Conservation (phyloP, 1,140 invertebrate genomes). For the Calliphora vicina region DNA sequence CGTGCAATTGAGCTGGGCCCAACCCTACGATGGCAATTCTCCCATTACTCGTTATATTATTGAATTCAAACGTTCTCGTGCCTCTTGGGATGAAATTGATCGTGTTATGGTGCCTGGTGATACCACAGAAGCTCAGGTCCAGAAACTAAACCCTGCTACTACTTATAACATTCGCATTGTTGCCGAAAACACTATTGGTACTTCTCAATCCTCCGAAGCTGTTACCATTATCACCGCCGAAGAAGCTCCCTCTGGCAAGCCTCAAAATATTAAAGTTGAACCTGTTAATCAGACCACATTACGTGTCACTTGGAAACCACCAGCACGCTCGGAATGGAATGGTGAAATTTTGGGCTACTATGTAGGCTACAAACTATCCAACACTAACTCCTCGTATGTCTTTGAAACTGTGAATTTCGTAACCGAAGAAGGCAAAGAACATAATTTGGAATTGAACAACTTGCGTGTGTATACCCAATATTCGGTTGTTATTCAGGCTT, state of each 20-base stretch:
- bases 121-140: slow-evolving; percentile 86
- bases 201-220: slow-evolving; percentile 88
- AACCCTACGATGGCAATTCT: slow-evolving; percentile 95
- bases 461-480: slow-evolving; percentile 94
- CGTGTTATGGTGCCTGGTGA: slow-evolving; percentile 85
- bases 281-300: slow-evolving; percentile 92
- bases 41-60: slow-evolving; percentile 90
- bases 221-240: slow-evolving; percentile 94
- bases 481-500: slow-evolving; percentile 92
- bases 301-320: slow-evolving; percentile 93
- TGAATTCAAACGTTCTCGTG: slow-evolving; percentile 91
- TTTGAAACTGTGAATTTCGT: slow-evolving; percentile 93
- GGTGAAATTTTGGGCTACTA: slow-evolving; percentile 91
- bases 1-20: slow-evolving; percentile 90
- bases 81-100: slow-evolving; percentile 85
- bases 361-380: slow-evolving; percentile 83
- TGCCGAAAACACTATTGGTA: slow-evolving; percentile 93
- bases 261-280: slow-evolving; percentile 84
- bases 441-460: slow-evolving; percentile 82
- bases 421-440: slow-evolving; percentile 89
- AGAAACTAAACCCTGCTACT: slow-evolving; percentile 88
- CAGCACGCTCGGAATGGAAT: slow-evolving; percentile 88
- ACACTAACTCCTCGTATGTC: slow-evolving; percentile 87
- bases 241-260: slow-evolving; percentile 88
- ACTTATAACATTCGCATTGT: slow-evolving; percentile 92